Conservation (phyloP, 2,113 vertebrate genomes). For the Cercocebus atys region DNA sequence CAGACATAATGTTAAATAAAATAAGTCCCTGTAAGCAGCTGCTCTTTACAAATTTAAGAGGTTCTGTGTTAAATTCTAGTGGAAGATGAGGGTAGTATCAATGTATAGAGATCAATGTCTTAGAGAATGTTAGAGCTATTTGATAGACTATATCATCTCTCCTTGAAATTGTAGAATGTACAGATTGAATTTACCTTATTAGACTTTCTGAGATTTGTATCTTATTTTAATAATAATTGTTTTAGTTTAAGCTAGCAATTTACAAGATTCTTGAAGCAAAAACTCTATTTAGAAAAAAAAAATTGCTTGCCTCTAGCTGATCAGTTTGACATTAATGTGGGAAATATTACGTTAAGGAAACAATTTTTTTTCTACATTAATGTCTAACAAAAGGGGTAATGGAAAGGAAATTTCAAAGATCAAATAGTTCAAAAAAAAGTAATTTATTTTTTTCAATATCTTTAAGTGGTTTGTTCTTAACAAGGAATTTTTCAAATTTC, state of each 20-base stretch:
- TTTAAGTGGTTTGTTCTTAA: background rate
- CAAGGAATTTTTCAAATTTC: background rate
- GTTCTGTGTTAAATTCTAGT: background rate
- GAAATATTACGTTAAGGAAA: background rate
- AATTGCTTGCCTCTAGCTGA: background rate
- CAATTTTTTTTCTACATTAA: background rate
- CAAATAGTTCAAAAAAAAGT: background rate
- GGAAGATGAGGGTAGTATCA: background rate
- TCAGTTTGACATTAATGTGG: background rate
- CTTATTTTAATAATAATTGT: background rate
- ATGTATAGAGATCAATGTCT: background rate
- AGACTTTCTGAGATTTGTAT: background rate
- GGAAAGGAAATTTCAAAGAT: background rate
- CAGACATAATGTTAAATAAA: background rate
- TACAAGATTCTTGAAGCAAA: background rate
- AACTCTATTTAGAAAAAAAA: background rate
- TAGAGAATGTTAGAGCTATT: background rate
- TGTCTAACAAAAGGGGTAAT: background rate
- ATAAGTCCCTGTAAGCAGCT: background rate
- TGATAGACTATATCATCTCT: background rate
- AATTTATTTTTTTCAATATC: background rate
- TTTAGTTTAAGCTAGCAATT: background rate
- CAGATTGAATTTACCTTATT: background rate
- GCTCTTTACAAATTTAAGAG: background rate
- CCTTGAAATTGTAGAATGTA: background rate